Evolutionary conservation across 2,888 invertebrate genomes (phyloP).

Genomic region (Drosophila atroscutellata): DNA sequence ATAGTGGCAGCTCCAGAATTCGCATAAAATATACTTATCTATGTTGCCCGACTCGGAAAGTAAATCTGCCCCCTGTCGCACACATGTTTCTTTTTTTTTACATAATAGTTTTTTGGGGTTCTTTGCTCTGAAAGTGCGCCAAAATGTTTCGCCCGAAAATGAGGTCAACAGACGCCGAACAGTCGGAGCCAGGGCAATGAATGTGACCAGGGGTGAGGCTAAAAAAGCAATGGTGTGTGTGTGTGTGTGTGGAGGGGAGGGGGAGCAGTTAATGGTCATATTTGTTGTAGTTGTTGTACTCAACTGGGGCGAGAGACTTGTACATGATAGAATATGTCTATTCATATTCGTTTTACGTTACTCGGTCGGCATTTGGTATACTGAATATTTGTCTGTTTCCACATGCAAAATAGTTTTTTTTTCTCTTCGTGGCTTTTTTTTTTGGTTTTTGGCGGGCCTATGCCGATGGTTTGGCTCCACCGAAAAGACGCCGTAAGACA

Average conservation of each 20-base stretch:
- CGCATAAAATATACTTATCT: conserved; percentile 22
- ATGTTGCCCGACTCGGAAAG: background rate
- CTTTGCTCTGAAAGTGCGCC: conserved; percentile 52
- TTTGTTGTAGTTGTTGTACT: conserved; percentile 47
- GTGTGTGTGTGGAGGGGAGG: background rate
- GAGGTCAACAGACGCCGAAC: conserved; percentile 79
- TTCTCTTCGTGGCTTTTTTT: background rate
- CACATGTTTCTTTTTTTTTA: conserved; percentile 32
- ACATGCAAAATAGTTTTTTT: conserved; percentile 55
- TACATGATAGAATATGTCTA: conserved; percentile 38
- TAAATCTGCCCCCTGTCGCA: conserved; percentile 20
- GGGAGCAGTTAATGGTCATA: conserved; percentile 60
- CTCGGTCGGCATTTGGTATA: conserved; percentile 14
- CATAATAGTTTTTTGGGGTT: conserved; percentile 40
- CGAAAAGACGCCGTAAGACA: conserved; percentile 45
- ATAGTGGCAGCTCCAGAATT: conserved; percentile 13
- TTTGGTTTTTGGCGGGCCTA: conserved; percentile 28
- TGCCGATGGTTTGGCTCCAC: conserved; percentile 3
- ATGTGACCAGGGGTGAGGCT: background rate
- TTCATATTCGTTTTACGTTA: conserved; percentile 28
- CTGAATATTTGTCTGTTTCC: conserved; percentile 12
- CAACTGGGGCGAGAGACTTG: conserved; percentile 47
- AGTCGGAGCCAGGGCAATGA: conserved; percentile 48
- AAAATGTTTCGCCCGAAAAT: conserved; percentile 67
- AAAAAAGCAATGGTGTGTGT: background rate